Evolutionary conservation across 2,888 invertebrate species (phyloP).

Genomic region (Pogonocherus hispidulus): DNA sequence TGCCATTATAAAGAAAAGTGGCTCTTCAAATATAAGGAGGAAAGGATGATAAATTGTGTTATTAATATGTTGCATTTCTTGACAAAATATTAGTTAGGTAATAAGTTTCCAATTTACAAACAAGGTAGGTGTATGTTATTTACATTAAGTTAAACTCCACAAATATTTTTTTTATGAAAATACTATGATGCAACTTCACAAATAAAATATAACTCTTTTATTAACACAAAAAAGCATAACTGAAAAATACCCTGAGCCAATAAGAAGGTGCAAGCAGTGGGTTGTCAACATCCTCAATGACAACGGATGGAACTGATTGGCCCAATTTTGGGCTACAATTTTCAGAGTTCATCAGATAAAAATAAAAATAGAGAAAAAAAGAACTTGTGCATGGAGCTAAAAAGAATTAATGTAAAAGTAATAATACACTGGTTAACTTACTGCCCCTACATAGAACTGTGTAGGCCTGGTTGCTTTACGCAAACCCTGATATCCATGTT

Average conservation of each 20-base stretch:
- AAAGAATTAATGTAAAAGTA: constrained; percentile 34
- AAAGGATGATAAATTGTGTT: too few species aligned
- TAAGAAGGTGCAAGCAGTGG: constrained; percentile 55
- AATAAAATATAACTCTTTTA: not conserved
- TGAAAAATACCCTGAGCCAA: constrained; percentile 57
- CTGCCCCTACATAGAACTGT: constrained; percentile 82
- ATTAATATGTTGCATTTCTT: too few species aligned
- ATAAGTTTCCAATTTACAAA: too few species aligned
- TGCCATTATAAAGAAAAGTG: too few species aligned
- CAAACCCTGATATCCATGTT: constrained; percentile 92
- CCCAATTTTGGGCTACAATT: constrained; percentile 40
- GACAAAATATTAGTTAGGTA: too few species aligned
- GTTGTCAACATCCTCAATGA: constrained; percentile 64
- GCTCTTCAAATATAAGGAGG: too few species aligned
- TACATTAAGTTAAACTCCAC: too few species aligned
- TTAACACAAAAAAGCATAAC: constrained; percentile 5
- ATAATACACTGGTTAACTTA: constrained; percentile 67
- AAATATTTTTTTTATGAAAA: too few species aligned
- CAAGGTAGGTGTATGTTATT: too few species aligned
- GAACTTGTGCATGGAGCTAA: constrained; percentile 28
- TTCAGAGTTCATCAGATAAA: constrained; percentile 47
- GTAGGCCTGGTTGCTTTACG: constrained; percentile 76
- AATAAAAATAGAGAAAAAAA: constrained; percentile 39
- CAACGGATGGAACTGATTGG: constrained; percentile 57
- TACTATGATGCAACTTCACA: not conserved